Evolutionary conservation across 1,140 invertebrate genomes (phyloP).

Genomic region (Aporrectodea caliginosa): DNA sequence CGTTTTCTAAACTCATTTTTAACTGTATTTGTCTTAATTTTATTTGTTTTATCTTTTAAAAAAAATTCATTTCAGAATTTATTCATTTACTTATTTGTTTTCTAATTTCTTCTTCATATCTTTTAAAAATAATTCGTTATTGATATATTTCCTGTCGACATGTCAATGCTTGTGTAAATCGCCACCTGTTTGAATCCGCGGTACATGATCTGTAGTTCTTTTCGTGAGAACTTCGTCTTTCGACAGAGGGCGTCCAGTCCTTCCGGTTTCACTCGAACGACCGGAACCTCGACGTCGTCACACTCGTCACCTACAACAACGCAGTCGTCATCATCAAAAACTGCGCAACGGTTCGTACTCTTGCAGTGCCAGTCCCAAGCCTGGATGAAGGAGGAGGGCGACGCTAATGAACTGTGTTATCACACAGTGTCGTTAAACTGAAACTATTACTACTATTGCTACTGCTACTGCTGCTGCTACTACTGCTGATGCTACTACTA

Average conservation of each 20-base stretch:
- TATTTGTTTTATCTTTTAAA: neutral
- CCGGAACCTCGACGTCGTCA: too few species aligned
- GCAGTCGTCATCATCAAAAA: too few species aligned
- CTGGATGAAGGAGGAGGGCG: too few species aligned
- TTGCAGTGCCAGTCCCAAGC: too few species aligned
- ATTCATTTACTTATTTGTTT: neutral
- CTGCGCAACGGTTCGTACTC: too few species aligned
- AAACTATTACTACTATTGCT: too few species aligned
- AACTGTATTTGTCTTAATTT: neutral
- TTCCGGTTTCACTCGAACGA: neutral
- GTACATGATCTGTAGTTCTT: slow-evolving; percentile 13
- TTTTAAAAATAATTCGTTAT: neutral
- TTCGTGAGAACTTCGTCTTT: slow-evolving; percentile 4
- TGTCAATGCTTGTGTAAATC: neutral
- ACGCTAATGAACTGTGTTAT: too few species aligned
- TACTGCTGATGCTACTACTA: too few species aligned
- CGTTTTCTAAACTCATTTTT: neutral
- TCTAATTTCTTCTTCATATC: neutral
- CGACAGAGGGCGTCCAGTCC: neutral
- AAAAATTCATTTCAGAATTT: neutral
- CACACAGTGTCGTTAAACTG: too few species aligned
- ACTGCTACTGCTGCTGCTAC: too few species aligned
- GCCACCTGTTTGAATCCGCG: slow-evolving; percentile 5
- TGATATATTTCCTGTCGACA: neutral
- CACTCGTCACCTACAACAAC: too few species aligned